Base-by-base conservation (phyloP, 2,888 invertebrate genomes). In the Mechanitis mazaeus region DNA sequence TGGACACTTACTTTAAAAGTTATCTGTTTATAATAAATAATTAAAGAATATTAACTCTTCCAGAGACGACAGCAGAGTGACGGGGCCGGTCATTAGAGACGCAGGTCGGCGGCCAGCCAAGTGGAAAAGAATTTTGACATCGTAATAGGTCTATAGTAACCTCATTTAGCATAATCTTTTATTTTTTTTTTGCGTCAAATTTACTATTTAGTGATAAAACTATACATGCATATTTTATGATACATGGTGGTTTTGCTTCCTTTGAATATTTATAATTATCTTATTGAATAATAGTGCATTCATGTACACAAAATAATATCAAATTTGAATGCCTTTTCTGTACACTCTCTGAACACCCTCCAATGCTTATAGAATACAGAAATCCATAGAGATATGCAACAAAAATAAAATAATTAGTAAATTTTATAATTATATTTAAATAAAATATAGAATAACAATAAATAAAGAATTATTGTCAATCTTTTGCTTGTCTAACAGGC, bases 11-110 rank as follows among this genome's bases (percentile, higher is more conserved):
- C 47, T 45, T 58, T 58, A n/a, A 45, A 45, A 28, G 45, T 35
- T 20, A 56, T 50, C 50, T 50, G 50, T 50, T 50, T 50, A 50
- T 50, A 56, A 20, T 54, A 66, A 64, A 61, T 64, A 64, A 64
- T 63, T 59, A 63, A 42, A 78, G 79, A 79, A 84, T 86, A 87
- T 88, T 85, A 87, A 85, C 85, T 79, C 75, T 86, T 84, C 78
- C 71, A 33, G 38, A 74, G 73, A 73, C 80, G 81, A 83, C 80
- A 78, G 76, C 62, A 72, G 79, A 84, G 75, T 85, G 87, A 87
- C 85, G 84, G 77, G 81, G 67, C 78, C 77, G 70, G 74, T 80
- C 79, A 85, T 87, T 85, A 85, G 72, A 62, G 70, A 56, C 66
- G 64, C 69, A 78, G 85, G 80, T 82, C 71, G 69, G 58, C 66